Evolutionary conservation across 2,113 vertebrate species (phyloP).

Genomic region (Dicrurus megarhynchus): DNA sequence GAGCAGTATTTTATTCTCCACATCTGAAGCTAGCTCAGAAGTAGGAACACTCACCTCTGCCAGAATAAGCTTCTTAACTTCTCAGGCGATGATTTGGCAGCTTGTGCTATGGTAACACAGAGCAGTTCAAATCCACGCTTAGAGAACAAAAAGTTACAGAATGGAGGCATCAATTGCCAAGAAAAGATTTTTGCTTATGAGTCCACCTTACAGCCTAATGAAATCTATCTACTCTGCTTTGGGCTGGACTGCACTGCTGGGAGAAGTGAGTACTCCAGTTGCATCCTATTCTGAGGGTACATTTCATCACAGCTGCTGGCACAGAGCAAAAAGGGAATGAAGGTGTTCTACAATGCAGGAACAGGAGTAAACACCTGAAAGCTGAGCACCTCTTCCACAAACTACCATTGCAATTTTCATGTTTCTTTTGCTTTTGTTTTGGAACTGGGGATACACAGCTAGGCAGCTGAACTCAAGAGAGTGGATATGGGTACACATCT

Average conservation of each 20-base stretch:
- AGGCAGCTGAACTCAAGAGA: neutral
- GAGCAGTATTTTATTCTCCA: neutral
- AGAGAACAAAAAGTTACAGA: neutral
- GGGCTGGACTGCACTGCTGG: neutral
- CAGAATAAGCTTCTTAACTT: neutral
- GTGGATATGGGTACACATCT: fast-evolving
- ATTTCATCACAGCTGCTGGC: neutral
- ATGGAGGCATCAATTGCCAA: neutral
- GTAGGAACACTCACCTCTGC: neutral
- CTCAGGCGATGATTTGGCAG: neutral
- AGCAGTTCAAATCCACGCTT: neutral
- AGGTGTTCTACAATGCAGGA: neutral
- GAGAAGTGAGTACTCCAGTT: neutral
- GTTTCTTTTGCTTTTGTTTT: neutral
- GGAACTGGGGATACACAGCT: neutral
- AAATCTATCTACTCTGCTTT: neutral
- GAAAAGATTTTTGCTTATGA: neutral
- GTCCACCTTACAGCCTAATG: neutral
- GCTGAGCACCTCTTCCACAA: neutral
- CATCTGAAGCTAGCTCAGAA: neutral
- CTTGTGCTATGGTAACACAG: neutral
- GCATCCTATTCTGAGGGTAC: neutral
- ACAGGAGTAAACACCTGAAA: neutral
- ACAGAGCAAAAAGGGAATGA: neutral
- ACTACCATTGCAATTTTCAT: neutral